Conservation (phyloP, 2,888 invertebrate species). For the Scrobipalpa atriplicella region DNA sequence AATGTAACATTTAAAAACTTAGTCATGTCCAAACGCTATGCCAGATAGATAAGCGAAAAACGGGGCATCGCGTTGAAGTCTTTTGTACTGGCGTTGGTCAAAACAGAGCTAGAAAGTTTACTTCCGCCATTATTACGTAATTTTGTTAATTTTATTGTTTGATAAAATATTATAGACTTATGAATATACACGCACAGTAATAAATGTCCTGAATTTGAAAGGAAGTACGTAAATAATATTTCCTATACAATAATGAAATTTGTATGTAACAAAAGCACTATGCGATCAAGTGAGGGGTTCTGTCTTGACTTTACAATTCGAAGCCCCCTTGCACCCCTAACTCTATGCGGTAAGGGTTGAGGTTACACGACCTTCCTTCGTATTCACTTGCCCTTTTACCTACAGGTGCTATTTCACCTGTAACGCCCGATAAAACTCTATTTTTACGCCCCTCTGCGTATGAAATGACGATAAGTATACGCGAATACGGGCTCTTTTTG, state of each 20-base stretch:
- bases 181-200: too few species aligned
- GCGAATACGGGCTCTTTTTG: conserved; percentile 45
- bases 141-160: too few species aligned
- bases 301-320: conserved; percentile 14
- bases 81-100: conserved; percentile 55
- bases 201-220: too few species aligned
- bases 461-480: conserved; percentile 38
- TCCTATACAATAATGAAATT: too few species aligned
- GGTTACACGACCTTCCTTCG: conserved; percentile 21
- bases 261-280: background rate
- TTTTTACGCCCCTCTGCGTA: conserved; percentile 47
- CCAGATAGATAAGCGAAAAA: background rate
- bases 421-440: conserved; percentile 53
- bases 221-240: too few species aligned
- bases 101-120: background rate
- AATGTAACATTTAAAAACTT: background rate
- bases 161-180: too few species aligned
- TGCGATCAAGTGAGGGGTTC: conserved; percentile 4
- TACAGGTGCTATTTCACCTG: conserved; percentile 74
- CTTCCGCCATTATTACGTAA: background rate
- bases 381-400: conserved; percentile 49
- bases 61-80: conserved; percentile 69
- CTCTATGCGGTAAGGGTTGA: background rate
- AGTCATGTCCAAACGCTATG: background rate
- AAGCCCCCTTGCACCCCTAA: conserved; percentile 1